Evolutionary conservation across 2,888 invertebrate species (phyloP).

Genomic region (Agelastica alni): DNA sequence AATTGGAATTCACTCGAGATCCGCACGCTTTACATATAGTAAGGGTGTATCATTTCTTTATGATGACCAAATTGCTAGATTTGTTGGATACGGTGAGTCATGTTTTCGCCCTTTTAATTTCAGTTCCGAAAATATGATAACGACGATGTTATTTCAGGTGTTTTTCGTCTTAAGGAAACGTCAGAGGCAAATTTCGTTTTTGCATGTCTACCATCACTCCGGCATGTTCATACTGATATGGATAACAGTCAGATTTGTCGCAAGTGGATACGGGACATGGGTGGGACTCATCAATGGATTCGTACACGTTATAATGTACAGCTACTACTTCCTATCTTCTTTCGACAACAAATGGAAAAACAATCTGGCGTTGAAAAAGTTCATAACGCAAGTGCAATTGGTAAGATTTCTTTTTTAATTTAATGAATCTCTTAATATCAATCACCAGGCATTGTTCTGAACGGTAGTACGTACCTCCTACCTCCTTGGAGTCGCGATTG

Average conservation of each 20-base stretch:
- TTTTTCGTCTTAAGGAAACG: conserved; percentile 94
- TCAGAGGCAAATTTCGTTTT: conserved; percentile 83
- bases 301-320: conserved; percentile 83
- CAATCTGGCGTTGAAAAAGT: conserved; percentile 71
- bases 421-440: neutral
- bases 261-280: conserved; percentile 71
- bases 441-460: neutral
- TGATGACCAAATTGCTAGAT: conserved; percentile 72
- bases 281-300: conserved; percentile 74
- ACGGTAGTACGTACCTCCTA: conserved; percentile 30
- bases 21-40: conserved; percentile 65
- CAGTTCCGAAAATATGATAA: too few relatives aligned
- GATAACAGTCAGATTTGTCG: conserved; percentile 86
- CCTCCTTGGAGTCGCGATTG: too few relatives aligned
- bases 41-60: conserved; percentile 68
- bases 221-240: conserved; percentile 94
- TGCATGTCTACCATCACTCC: conserved; percentile 93
- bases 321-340: conserved; percentile 78
- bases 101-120: neutral
- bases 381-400: conserved; percentile 84
- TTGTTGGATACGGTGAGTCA: conserved; percentile 70
- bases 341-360: conserved; percentile 70
- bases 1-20: conserved; percentile 67
- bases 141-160: conserved; percentile 63
- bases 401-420: conserved; percentile 56